Conservation (phyloP, 2,888 invertebrate species). For the Venustoraphidia nigricollis region DNA sequence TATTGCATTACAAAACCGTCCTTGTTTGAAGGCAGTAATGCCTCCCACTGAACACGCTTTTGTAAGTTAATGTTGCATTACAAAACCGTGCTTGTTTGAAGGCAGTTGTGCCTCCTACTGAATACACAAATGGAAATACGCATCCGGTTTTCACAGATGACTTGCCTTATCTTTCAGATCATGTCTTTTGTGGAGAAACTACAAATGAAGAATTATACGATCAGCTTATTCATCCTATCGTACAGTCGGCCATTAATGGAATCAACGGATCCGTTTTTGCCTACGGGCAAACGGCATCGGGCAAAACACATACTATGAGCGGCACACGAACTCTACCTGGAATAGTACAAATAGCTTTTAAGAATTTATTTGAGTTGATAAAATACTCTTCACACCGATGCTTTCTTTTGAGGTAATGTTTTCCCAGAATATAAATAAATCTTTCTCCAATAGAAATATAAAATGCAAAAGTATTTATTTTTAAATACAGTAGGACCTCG, state of each 20-base stretch:
- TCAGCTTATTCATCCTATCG: slow-evolving; percentile 52
- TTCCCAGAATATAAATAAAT: neutral
- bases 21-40: no score
- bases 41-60: no score
- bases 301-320: slow-evolving; percentile 75
- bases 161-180: slow-evolving; percentile 33
- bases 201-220: slow-evolving; percentile 49
- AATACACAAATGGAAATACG: no score
- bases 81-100: no score
- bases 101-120: no score
- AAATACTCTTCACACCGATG: slow-evolving; percentile 45
- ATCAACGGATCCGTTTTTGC: slow-evolving; percentile 83
- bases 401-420: slow-evolving; percentile 49
- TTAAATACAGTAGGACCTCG: no score
- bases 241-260: slow-evolving; percentile 53
- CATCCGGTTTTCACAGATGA: slow-evolving; percentile 1
- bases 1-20: no score
- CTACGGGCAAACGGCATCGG: slow-evolving; percentile 84
- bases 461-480: no score
- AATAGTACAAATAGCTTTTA: slow-evolving; percentile 55
- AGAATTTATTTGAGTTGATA: slow-evolving; percentile 53
- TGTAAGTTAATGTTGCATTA: no score
- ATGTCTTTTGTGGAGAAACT: slow-evolving; percentile 46
- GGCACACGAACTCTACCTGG: slow-evolving; percentile 55
- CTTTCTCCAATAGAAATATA: no score